phyloP scores from a whole-genome alignment of 2,797 vertebrate species.

The Leucoraja ocellata region DNA sequence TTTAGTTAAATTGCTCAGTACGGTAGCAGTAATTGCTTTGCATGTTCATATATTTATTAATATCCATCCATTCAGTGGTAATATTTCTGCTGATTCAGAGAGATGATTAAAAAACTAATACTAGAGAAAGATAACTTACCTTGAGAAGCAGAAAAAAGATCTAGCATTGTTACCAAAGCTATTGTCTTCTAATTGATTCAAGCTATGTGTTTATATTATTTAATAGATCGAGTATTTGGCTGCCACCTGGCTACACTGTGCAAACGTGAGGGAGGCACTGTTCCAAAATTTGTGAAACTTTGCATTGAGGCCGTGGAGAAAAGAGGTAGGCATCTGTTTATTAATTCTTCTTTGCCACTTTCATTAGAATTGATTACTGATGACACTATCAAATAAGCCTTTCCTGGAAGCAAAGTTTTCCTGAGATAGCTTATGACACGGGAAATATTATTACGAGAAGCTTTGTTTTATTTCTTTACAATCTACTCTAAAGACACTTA shows the following conservation, averaged over 20 bases:
- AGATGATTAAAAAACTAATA: not conserved
- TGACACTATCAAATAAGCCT: not conserved
- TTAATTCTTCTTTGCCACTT: not conserved
- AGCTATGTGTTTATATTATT: constrained; percentile 40
- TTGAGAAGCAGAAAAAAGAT: not conserved
- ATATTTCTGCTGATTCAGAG: not conserved
- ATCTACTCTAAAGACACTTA: not conserved
- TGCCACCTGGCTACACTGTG: constrained; percentile 77
- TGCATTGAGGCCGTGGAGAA: constrained; percentile 79
- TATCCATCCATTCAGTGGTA: not conserved
- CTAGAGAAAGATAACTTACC: not conserved
- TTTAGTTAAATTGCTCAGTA: not conserved
- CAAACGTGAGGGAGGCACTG: constrained; percentile 72
- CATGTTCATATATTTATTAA: not conserved
- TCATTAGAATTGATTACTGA: not conserved
- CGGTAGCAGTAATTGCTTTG: not conserved
- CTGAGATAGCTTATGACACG: not conserved
- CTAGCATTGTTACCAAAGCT: not conserved
- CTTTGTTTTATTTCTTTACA: not conserved
- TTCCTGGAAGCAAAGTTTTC: not conserved
- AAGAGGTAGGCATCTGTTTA: constrained; percentile 65
- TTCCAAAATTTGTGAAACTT: constrained; percentile 73
- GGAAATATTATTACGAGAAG: not conserved
- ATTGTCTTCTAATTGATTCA: not conserved
- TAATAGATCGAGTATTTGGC: constrained; percentile 83